A percentile compares a stretch with the other conserved stretches of the same genome.
phyloP scores from a whole-genome alignment of 2,113 vertebrate genomes.

The Nycticebus coucang region DNA sequence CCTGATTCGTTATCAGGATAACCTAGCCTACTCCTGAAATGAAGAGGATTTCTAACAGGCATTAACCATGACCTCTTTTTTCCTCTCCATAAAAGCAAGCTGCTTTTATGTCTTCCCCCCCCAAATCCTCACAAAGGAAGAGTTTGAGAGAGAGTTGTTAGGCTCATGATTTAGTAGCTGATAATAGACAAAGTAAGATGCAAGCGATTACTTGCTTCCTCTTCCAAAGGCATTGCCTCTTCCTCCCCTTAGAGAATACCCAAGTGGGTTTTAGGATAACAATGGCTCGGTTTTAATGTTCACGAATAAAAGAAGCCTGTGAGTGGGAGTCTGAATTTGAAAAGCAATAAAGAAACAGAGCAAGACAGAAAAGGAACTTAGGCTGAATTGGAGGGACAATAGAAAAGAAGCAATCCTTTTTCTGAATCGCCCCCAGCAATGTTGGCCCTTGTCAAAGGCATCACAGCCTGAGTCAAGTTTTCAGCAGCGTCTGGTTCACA shows the following conservation, averaged over 20 bases:
- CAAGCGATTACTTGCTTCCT: neutral
- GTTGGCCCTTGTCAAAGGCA: neutral
- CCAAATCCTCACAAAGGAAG: conserved; percentile 14
- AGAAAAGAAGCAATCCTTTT: neutral
- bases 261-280: conserved; percentile 17
- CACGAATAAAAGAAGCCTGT: conserved; percentile 36
- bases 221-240: neutral
- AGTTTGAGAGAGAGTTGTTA: neutral
- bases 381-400: neutral
- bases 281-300: conserved; percentile 41
- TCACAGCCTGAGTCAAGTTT: neutral
- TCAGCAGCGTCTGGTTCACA: neutral
- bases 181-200: neutral
- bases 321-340: neutral
- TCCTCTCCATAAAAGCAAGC: conserved; percentile 23
- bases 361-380: neutral
- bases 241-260: neutral
- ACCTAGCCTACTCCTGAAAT: neutral
- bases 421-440: neutral
- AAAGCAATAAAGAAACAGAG: neutral
- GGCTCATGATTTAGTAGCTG: neutral
- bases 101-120: neutral
- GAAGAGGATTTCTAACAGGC: conserved; percentile 21
- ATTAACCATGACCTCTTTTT: neutral
- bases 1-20: neutral